Base-by-base conservation (phyloP, 2,888 invertebrate species). In the Rhabditoides inermis region DNA sequence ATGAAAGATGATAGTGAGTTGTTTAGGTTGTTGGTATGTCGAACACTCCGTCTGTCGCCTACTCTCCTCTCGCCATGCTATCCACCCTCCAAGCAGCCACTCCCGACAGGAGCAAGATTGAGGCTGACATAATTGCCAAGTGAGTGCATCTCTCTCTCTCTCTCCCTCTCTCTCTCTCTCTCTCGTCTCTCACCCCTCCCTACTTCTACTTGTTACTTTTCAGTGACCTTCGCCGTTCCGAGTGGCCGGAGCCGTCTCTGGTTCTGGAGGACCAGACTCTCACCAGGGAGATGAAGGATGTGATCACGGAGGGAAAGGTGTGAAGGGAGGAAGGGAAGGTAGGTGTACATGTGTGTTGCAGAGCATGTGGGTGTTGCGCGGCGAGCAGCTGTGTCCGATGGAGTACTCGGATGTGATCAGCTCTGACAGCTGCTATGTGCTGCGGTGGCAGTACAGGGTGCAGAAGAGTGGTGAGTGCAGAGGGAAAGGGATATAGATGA, bases 381-480 rank as follows among this genome's bases (percentile, higher is more conserved):
- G 64, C 22, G 70, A 70, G 27, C 35, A 54, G 12, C 55, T 70
- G 15, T 27, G 45, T 32, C 27, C 40, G 3, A 56, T 65, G 5
- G 62, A 63, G 7, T 51, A 57, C 32, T 56, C 58, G n/a, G 45
- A 47, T 12, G 56, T 59, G 15, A 59, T 70, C 20, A 45, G 54
- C 12, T 56, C 57, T 18, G 50, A 55, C 27, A 36, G 51, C 26
- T 72, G 72, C 49, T 72, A 72, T 50, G 71, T 72, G 7, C 47
- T 72, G 32, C 53, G 61, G 41, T 72, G 72, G 72, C 48, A 65
- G 46, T 72, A 72, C 53, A 39, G 71, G 44, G 56, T 72, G 28
- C 66, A 72, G 41, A 53, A 63, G 37, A 58, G 60, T 20, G 60
- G 60, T 59, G 37, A 15, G 55, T 53, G 23, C 15, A 25, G 27